Base-by-base conservation (phyloP, 1,140 invertebrate genomes). In the Notospermus geniculatus region DNA sequence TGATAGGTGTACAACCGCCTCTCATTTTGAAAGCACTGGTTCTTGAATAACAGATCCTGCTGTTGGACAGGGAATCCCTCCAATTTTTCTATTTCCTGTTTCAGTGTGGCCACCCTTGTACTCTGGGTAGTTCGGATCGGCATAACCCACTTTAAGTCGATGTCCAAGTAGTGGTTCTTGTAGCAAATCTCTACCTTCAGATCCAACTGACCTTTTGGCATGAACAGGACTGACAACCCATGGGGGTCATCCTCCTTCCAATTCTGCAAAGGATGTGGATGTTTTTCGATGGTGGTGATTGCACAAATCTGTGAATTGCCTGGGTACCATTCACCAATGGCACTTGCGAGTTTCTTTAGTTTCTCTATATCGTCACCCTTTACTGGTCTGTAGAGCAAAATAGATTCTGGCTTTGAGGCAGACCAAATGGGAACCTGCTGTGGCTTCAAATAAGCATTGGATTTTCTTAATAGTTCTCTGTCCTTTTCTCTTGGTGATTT, bases 401-500 rank as follows among this genome's bases (percentile, higher is more conserved):
- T 57, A 90, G 86, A 81, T 83, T 88, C 63, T 92, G 62, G 66
- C 9, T 62, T 95, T 63, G 90, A 90, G 0, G 95, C 96, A 79
- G 95, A 98, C 79, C 88, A 96, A 68, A 89, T 89, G 60, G 95
- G 95, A 36, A 88, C 61, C 11, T 69, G 65, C 54, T 71, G 66
- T 36, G 32, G 32, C 32, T 36, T 36, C 32, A 36, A 36, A 7
- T 36, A 7, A 15, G 15, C 15, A 36, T 15, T 15, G 15, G 32
- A 7, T 36, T 36, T 36, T 15, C 15, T 36, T 7, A 36, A 36
- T 15, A 36, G 15, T 4, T 36, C 32, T 36, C 32, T 4, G 32
- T 36, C 32, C 32, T 36, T 36, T 4, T 15, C 15, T 15, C 32
- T 15, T 36, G 32, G 32, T 4, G 32, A 36, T 15, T 36, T 36